Base-by-base conservation (phyloP, 2,797 vertebrate genomes). In the Pristis pectinata region DNA sequence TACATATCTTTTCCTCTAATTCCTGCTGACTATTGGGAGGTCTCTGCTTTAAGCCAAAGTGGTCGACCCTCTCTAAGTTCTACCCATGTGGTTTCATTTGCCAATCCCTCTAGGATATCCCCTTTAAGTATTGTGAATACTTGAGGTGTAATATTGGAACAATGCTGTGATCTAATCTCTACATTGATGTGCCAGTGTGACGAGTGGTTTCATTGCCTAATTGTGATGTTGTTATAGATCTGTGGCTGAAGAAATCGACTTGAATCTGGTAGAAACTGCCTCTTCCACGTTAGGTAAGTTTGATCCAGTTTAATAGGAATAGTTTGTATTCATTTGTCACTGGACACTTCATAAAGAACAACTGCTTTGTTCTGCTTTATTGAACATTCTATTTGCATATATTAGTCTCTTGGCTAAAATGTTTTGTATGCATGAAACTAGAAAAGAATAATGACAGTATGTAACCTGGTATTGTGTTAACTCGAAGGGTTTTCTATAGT, bases 251-350 rank as follows among this genome's bases (percentile, higher is more conserved):
- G 92, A 94, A 74, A 94, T 94, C 17, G 97, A 98, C 77, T 95
- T 97, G 94, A 97, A 97, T 94, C 96, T 97, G 93, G 96, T 97
- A 95, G 97, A 98, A 96, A 97, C 97, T 95, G 97, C 97, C 27
- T 97, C 97, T 0, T 97, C 97, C 77, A 97, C 97, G 95, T 96
- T 97, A 49, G 97, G 97, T 98, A 97, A 59, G 83, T 59, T 87
- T 59, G 27, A 56, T 87, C 56, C 30, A 34, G 19, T 37, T 91
- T 34, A 41, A 74, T 94, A 15, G 92, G 67, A n/a, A 94, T 70
- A 27, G 94, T 94, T 76, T 53, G 64, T 92, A 49, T 76, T 24
- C 44, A 49, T 49, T 94, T 49, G 44, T 74, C 67, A 76, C 8
- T 27, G 15, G n/a, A 19, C 9, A 34, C 80, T 80, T 80, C 37